These are phyloP conservation scores for Pogonognathellus flavescens DNA, from an alignment of 1,140 invertebrate species.

Conservation along the genomic window DNA sequence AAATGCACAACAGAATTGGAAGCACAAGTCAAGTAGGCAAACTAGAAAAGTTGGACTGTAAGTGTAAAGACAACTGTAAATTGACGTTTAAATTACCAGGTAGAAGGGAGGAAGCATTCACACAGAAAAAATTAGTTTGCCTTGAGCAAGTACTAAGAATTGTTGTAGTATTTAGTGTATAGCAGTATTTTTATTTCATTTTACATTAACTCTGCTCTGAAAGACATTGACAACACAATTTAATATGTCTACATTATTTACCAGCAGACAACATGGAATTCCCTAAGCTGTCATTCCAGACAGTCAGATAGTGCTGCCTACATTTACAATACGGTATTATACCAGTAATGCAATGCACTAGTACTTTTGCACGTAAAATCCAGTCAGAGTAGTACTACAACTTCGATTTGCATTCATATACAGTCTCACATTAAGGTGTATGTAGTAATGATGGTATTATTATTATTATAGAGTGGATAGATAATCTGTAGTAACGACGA, in stretches of 20 bases:
- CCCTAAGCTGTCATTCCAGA: background rate
- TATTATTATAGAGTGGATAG: background rate
- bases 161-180: background rate
- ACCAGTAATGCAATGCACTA: background rate
- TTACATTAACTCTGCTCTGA: background rate
- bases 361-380: too few species aligned
- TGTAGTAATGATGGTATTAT: background rate
- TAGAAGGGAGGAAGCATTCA: conserved; percentile 18
- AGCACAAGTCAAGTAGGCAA: background rate
- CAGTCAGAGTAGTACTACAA: background rate
- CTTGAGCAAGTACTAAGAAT: conserved; percentile 26
- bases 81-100: conserved; percentile 13
- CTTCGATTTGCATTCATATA: conserved; percentile 9
- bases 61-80: conserved; percentile 45
- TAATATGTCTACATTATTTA: background rate
- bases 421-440: background rate
- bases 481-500: too few species aligned
- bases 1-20: background rate
- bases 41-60: background rate
- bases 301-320: background rate
- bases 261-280: background rate
- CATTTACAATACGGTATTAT: conserved; percentile 11
- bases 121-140: background rate
- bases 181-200: background rate
- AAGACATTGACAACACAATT: background rate